These are phyloP conservation scores for Julus scanicus DNA, from an alignment of 2,888 invertebrate species.

Conservation along the genomic window DNA sequence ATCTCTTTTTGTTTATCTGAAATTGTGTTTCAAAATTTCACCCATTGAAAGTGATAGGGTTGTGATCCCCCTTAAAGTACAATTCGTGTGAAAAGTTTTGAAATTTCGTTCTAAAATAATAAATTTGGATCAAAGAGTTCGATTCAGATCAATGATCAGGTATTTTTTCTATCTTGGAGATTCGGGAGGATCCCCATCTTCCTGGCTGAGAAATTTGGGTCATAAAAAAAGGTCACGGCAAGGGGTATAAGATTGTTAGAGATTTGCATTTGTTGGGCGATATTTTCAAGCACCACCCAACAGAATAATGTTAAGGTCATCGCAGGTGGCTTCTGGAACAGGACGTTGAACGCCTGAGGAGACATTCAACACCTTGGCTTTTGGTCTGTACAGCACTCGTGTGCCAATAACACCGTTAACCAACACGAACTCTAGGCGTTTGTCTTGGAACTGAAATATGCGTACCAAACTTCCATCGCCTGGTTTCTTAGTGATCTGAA, in stretches of 20 bases:
- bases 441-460: conserved; percentile 24
- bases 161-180: background rate
- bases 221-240: background rate
- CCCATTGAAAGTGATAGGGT: too few relatives aligned
- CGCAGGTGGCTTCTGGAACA: conserved; percentile 1
- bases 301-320: conserved; percentile 6
- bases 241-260: background rate
- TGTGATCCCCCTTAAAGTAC: too few relatives aligned
- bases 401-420: background rate
- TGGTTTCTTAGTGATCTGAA: background rate
- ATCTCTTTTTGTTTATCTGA: too few relatives aligned
- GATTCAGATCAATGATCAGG: background rate
- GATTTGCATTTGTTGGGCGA: background rate
- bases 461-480: conserved; percentile 11
- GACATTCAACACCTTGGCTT: conserved; percentile 1
- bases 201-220: conserved; percentile 14
- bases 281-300: background rate
- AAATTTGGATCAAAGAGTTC: background rate
- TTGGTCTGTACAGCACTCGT: background rate
- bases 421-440: conserved; percentile 35
- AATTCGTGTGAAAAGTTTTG: too few relatives aligned
- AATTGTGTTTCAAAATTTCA: too few relatives aligned
- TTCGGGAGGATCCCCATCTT: background rate
- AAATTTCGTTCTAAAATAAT: background rate
- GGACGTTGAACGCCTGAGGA: background rate